phyloP scores from a whole-genome alignment of 2,888 invertebrate species.

The Thumatha senex region DNA sequence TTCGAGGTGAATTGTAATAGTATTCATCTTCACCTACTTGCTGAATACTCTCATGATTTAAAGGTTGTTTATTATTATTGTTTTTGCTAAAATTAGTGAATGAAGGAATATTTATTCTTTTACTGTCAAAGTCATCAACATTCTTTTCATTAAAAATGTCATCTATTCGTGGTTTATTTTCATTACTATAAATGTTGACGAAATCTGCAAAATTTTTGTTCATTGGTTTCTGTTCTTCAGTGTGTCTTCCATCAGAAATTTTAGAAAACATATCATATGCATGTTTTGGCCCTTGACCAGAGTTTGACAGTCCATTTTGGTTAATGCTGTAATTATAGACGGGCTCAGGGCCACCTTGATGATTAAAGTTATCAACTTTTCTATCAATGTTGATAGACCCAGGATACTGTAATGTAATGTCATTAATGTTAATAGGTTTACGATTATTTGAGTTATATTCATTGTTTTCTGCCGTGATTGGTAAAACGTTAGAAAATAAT shows the following conservation, averaged over 20 bases:
- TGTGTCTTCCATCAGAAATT: background rate
- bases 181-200: background rate
- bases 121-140: background rate
- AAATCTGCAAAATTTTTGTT: background rate
- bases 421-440: background rate
- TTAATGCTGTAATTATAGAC: background rate
- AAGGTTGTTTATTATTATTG: background rate
- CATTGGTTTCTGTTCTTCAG: background rate
- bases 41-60: conserved; percentile 3
- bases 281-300: background rate
- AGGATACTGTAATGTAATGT: background rate
- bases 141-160: background rate
- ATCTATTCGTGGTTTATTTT: background rate
- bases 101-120: background rate
- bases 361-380: background rate
- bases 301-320: background rate
- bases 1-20: conserved; percentile 19
- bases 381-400: background rate
- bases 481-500: background rate
- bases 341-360: background rate
- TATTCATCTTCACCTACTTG: conserved; percentile 15
- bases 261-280: background rate
- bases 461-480: background rate
- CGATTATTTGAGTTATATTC: background rate
- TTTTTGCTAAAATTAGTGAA: conserved; percentile 4